Base-by-base conservation (phyloP, 2,888 invertebrate species). In the Cryptocephalus primarius region DNA sequence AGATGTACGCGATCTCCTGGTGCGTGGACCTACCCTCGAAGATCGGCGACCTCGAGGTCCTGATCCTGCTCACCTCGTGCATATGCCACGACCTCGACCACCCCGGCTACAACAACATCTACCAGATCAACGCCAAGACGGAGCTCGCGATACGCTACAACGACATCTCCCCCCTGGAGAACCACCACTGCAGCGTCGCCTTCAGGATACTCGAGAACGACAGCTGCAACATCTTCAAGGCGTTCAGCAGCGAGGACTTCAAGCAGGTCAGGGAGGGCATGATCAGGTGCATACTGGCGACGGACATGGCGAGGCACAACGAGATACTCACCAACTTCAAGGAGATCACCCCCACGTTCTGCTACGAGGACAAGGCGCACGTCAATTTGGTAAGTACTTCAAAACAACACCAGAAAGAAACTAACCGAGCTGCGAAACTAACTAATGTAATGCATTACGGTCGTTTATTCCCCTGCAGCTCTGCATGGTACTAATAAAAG, bases 131-230 rank as follows among this genome's bases (percentile, higher is more conserved):
- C 66, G 88, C 88, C 40, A 78, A 83, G 61, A 88, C 88, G 39
- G 88, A 88, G 65, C 71, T 88, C 62, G 88, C 88, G 32, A 75
- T 88, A 55, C 78, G 88, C 65, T 88, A 88, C 72, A 88, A 88
- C 70, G 88, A 88, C 72, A 87, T 88, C 63, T 88, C 87, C 44
- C 88, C 88, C 3, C 70, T 88, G 64, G 88, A 88, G 70, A 88
- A 88, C 69, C 88, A 88, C 68, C 88, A 88, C 66, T 88, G 88
- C 69, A 87, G 87, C 52, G 85, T 88, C 57, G 84, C 88, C 40
- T 88, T 88, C 42, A 80, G 85, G 51, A 79, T 88, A 55, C 74
- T 88, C 56, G 85, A 85, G 63, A 79, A 84, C 62, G 82, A 84
- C 46, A 85, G 86, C 62, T 85, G 85, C 68, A 88, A 88, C 69